A percentile compares a stretch with the other conserved stretches of the same genome.
phyloP scores from a whole-genome alignment of 53 echinoderm and acorn worm species.

The Mesocentrotus franciscanus region DNA sequence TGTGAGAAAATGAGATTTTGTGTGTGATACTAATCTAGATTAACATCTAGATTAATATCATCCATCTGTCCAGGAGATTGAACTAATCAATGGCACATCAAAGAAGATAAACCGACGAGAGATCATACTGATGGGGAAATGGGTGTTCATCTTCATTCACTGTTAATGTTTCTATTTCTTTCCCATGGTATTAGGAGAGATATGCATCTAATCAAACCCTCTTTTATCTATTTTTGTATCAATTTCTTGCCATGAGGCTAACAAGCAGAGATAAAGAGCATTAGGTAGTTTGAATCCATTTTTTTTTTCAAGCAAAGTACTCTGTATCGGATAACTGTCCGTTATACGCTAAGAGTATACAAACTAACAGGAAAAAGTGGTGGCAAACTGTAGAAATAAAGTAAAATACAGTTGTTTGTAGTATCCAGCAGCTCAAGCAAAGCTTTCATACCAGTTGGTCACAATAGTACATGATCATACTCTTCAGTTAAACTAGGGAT shows the following conservation, averaged over 20 bases:
- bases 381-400: background rate
- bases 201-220: conserved; percentile 5
- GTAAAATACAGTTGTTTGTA: background rate
- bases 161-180: background rate
- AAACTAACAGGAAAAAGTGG: background rate
- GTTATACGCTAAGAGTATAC: background rate
- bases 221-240: conserved; percentile 41
- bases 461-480: background rate
- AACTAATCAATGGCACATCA: conserved; percentile 41
- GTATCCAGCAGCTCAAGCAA: background rate
- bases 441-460: background rate
- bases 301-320: background rate
- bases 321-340: conserved; percentile 9
- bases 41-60: conserved; percentile 42
- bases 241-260: conserved; percentile 33
- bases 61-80: conserved; percentile 32
- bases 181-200: background rate
- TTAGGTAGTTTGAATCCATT: background rate
- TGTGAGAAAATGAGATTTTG: background rate
- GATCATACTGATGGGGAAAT: conserved; percentile 32
- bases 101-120: conserved; percentile 38
- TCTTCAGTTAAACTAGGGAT: background rate
- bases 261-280: conserved; percentile 33
- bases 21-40: conserved; percentile 14
- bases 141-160: conserved; percentile 26